These are phyloP conservation scores for Myiothlypis coronata DNA, from an alignment of 2,797 vertebrate genomes.

Conservation along the genomic window DNA sequence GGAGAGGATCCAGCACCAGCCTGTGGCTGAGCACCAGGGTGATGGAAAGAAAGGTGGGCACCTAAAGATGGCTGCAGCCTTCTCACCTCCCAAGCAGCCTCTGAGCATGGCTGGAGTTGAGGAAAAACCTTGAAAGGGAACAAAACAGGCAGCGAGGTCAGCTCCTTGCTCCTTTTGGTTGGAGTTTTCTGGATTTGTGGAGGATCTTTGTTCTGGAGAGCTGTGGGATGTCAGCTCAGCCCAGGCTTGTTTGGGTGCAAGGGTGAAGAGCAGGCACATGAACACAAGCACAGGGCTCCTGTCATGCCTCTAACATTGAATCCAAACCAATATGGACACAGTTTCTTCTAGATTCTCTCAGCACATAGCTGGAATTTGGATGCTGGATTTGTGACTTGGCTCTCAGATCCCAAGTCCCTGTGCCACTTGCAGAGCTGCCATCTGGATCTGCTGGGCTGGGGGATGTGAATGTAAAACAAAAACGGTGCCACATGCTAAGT, in stretches of 20 bases:
- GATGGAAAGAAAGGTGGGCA: neutral
- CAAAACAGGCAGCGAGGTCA: neutral
- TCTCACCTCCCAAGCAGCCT: neutral
- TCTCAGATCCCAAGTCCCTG: neutral
- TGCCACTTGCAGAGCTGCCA: neutral
- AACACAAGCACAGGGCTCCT: neutral
- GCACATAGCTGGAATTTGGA: accelerated
- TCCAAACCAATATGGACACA: accelerated
- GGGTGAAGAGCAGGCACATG: neutral
- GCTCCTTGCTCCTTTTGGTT: neutral
- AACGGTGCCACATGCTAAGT: neutral
- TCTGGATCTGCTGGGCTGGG: neutral
- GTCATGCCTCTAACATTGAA: neutral
- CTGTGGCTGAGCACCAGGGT: neutral
- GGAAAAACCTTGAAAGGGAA: neutral
- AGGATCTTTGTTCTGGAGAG: neutral
- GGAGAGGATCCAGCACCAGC: neutral
- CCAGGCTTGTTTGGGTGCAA: neutral
- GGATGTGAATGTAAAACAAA: neutral
- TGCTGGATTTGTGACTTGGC: neutral
- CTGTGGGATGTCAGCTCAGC: neutral
- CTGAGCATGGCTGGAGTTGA: neutral
- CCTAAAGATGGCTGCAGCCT: neutral
- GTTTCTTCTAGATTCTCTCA: neutral
- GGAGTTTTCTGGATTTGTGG: neutral